Evolutionary conservation across 1,140 invertebrate species (phyloP).

Genomic region (Belonocnema kinseyi): DNA sequence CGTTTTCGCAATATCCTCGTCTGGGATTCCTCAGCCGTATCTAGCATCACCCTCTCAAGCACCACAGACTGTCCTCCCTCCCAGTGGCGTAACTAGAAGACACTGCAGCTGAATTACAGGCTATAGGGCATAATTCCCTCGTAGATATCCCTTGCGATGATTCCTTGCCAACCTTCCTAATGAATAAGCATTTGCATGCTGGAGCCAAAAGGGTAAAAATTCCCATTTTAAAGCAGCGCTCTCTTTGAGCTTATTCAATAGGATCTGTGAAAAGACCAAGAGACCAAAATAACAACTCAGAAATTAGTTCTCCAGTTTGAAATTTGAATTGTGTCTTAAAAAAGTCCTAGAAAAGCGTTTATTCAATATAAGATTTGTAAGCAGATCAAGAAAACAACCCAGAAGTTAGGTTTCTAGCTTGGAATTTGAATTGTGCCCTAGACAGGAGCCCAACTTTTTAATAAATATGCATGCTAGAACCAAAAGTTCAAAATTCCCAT

Average conservation of each 20-base stretch:
- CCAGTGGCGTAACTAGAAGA: conserved; percentile 48
- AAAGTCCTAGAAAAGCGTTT: not conserved
- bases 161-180: conserved; percentile 22
- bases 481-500: no score
- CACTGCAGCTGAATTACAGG: conserved; percentile 41
- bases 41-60: conserved; percentile 39
- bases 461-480: no score
- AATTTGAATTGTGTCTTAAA: no score
- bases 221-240: not conserved
- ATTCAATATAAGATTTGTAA: not conserved
- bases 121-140: not conserved
- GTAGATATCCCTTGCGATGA: conserved; percentile 10
- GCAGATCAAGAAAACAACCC: no score
- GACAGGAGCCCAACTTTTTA: no score
- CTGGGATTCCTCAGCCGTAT: conserved; percentile 40
- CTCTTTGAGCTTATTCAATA: not conserved
- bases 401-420: no score
- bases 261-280: no score
- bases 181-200: conserved; percentile 1
- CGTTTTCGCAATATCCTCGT: conserved; percentile 35
- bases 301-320: no score
- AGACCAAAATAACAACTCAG: no score
- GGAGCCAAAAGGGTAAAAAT: not conserved
- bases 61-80: conserved; percentile 48
- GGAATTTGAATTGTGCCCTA: no score